Percentiles rank a stretch among this genome's conserved stretches.
These are phyloP conservation scores for Macrostomum lignano DNA, from an alignment of 1,140 invertebrate genomes.

Conservation along the genomic window DNA sequence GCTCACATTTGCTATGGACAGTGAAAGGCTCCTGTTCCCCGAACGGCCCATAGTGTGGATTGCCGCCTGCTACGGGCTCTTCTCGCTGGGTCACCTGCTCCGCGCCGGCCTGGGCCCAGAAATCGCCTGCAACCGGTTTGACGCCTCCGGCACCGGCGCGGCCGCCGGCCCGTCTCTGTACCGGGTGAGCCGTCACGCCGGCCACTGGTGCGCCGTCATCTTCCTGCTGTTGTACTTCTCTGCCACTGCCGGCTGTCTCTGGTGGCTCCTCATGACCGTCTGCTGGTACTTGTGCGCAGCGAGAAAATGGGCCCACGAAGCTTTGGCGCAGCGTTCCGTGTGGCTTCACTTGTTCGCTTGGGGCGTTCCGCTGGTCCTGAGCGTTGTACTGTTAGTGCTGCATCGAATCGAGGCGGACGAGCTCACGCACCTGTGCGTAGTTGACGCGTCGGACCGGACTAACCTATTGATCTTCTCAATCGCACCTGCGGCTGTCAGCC, in stretches of 20 bases:
- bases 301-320: conserved; percentile 59
- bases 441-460: no score
- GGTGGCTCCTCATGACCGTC: conserved; percentile 49
- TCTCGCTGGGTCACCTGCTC: conserved; percentile 62
- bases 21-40: conserved; percentile 67
- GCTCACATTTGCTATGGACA: conserved; percentile 31
- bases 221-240: conserved; percentile 66
- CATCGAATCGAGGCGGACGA: conserved; percentile 40
- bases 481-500: no score
- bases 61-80: conserved; percentile 74
- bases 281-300: conserved; percentile 53
- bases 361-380: conserved; percentile 52
- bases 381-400: conserved; percentile 54
- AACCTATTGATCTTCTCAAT: no score
- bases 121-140: conserved; percentile 34
- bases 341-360: conserved; percentile 53
- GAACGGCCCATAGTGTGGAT: conserved; percentile 87
- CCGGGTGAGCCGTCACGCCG: no score
- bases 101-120: conserved; percentile 39
- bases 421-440: conserved; percentile 60
- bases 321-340: conserved; percentile 47
- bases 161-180: no score
- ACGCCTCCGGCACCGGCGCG: no score
- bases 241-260: conserved; percentile 48
- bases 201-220: conserved; percentile 45